Percentiles rank a stretch among this genome's conserved stretches.
These are phyloP conservation scores for Polyommatus iphigenia DNA, from an alignment of 2,888 invertebrate genomes.

Conservation along the genomic window DNA sequence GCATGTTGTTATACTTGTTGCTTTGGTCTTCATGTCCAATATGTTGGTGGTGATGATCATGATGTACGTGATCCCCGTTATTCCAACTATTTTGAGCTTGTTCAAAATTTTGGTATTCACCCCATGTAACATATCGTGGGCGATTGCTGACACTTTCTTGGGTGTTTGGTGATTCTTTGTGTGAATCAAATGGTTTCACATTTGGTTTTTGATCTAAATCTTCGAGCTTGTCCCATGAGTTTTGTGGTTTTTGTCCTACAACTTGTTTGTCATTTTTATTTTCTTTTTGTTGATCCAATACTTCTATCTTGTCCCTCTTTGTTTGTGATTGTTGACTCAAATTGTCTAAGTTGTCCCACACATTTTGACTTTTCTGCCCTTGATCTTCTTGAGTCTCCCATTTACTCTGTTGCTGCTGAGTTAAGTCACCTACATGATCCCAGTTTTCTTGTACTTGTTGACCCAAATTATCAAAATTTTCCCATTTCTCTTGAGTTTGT, in stretches of 20 bases:
- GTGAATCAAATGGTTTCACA: conserved; percentile 44
- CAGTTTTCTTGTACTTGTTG: conserved; percentile 44
- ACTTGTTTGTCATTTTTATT: conserved; percentile 44
- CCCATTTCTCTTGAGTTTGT: conserved; percentile 43
- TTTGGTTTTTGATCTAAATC: conserved; percentile 46
- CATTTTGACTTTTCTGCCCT: conserved; percentile 46
- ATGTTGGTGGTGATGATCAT: conserved; percentile 16
- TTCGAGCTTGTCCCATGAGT: conserved; percentile 43
- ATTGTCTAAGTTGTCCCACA: conserved; percentile 45
- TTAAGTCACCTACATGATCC: conserved; percentile 45
- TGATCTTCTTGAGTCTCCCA: conserved; percentile 44
- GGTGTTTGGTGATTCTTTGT: conserved; percentile 45
- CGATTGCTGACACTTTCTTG: conserved; percentile 35
- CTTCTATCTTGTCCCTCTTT: conserved; percentile 47
- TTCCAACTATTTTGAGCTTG: conserved; percentile 4
- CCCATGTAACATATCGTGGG: background rate
- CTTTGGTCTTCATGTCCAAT: background rate
- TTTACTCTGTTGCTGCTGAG: conserved; percentile 44
- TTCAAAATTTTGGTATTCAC: background rate
- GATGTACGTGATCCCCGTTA: background rate
- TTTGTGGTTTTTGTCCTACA: conserved; percentile 48
- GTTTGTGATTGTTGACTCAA: conserved; percentile 50
- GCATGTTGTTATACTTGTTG: conserved; percentile 10
- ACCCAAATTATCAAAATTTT: conserved; percentile 41
- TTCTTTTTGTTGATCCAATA: conserved; percentile 52